Percentiles rank a stretch among this genome's conserved stretches.
Conservation (phyloP, 2,113 vertebrate genomes). For the Aphelocoma coerulescens region DNA sequence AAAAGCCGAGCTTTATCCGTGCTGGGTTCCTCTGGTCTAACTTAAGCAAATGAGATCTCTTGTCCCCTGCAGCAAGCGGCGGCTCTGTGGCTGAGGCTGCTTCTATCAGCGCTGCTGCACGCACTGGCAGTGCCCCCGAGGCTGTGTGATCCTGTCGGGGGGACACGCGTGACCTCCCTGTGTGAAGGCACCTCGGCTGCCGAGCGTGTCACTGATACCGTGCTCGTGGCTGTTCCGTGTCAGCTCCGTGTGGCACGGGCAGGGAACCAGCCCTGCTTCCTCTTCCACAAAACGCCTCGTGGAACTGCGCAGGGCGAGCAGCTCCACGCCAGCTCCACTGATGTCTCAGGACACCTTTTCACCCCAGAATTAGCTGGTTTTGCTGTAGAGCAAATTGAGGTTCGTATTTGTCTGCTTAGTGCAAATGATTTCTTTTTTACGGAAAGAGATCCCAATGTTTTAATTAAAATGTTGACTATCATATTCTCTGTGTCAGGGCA, state of each 20-base stretch:
- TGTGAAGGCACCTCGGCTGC: not conserved
- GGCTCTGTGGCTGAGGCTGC: not conserved
- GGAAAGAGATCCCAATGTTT: not conserved
- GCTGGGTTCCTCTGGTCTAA: slow-evolving; percentile 13
- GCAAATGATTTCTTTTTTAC: not conserved
- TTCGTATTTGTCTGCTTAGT: not conserved
- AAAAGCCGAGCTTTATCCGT: not conserved
- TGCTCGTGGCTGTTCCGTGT: not conserved
- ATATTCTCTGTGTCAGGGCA: not conserved
- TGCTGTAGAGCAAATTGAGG: not conserved
- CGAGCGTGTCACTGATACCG: slow-evolving; percentile 6
- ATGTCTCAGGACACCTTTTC: not conserved
- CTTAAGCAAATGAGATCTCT: slow-evolving; percentile 52
- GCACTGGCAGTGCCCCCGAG: not conserved
- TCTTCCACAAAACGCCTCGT: not conserved
- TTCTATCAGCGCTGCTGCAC: not conserved
- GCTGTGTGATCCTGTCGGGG: not conserved
- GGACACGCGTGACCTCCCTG: not conserved
- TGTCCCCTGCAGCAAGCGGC: slow-evolving; percentile 19
- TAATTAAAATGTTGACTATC: not conserved
- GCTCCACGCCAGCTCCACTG: not conserved
- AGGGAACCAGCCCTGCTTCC: not conserved
- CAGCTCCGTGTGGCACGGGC: not conserved
- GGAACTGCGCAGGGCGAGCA: not conserved
- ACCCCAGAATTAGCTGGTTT: not conserved